These are phyloP conservation scores for Phania funesta DNA, from an alignment of 2,888 invertebrate species.

Conservation along the genomic window DNA sequence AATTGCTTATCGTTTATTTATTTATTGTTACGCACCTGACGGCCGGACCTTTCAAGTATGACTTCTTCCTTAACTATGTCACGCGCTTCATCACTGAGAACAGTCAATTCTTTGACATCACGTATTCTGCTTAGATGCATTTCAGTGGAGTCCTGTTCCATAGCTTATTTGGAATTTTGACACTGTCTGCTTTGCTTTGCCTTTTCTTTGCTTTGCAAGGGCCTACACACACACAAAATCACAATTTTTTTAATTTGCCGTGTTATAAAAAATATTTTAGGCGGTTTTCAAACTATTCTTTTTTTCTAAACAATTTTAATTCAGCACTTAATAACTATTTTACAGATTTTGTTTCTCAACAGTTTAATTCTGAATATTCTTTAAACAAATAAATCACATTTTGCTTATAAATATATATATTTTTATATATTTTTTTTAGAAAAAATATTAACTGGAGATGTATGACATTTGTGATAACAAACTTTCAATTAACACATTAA, in stretches of 20 bases:
- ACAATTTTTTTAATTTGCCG: conserved; percentile 63
- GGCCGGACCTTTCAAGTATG: conserved; percentile 75
- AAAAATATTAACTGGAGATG: conserved; percentile 70
- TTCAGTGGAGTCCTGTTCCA: conserved; percentile 78
- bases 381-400: conserved; percentile 72
- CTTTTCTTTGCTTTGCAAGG: conserved; percentile 58
- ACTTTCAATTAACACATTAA: conserved; percentile 70
- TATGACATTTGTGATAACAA: conserved; percentile 72
- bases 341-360: conserved; percentile 56
- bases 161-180: conserved; percentile 69
- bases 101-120: conserved; percentile 76
- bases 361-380: conserved; percentile 61
- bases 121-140: conserved; percentile 77
- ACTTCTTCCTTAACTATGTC: conserved; percentile 78
- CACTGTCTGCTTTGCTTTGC: conserved; percentile 64
- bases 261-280: conserved; percentile 62
- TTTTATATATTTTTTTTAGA: conserved; percentile 64
- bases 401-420: conserved; percentile 70
- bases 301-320: conserved; percentile 38
- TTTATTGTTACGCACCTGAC: conserved; percentile 69
- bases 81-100: conserved; percentile 75
- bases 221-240: conserved; percentile 62
- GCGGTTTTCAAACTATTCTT: conserved; percentile 54
- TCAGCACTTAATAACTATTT: conserved; percentile 55
- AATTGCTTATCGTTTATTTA: conserved; percentile 41